Conservation (phyloP, 1,140 invertebrate species). For the Colletes gigas region DNA sequence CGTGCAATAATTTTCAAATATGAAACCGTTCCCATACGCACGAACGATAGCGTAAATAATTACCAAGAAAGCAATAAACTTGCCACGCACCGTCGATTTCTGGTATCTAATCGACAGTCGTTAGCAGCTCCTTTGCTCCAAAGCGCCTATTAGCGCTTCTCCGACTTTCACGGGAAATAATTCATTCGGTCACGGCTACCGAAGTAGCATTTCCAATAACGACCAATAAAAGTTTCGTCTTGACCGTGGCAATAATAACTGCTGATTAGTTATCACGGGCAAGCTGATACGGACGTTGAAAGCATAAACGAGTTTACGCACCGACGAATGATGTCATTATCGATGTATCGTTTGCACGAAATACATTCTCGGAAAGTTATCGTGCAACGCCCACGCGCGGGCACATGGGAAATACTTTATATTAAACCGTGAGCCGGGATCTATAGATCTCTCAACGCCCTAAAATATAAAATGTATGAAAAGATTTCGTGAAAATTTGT, state of each 20-base stretch:
- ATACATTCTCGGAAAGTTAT: slow-evolving; percentile 3
- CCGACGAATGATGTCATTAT: slow-evolving; percentile 2
- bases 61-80: background rate
- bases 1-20: too few relatives aligned
- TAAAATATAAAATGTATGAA: too few relatives aligned
- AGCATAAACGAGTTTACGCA: slow-evolving; percentile 22
- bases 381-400: background rate
- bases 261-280: background rate
- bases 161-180: background rate
- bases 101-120: slow-evolving; percentile 4
- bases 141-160: background rate
- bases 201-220: background rate
- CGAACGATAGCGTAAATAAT: background rate
- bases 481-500: too few relatives aligned
- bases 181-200: background rate
- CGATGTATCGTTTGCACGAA: slow-evolving; percentile 3
- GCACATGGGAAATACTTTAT: too few relatives aligned
- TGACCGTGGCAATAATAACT: slow-evolving; percentile 8
- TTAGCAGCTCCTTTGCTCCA: background rate
- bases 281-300: background rate
- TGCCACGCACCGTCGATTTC: background rate
- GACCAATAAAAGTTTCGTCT: slow-evolving; percentile 20
- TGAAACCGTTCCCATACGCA: too few relatives aligned
- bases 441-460: too few relatives aligned
- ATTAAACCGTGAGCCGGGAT: too few relatives aligned